Evolutionary conservation across 2,113 vertebrate genomes (phyloP).

Genomic region (Malaclemys terrapin): DNA sequence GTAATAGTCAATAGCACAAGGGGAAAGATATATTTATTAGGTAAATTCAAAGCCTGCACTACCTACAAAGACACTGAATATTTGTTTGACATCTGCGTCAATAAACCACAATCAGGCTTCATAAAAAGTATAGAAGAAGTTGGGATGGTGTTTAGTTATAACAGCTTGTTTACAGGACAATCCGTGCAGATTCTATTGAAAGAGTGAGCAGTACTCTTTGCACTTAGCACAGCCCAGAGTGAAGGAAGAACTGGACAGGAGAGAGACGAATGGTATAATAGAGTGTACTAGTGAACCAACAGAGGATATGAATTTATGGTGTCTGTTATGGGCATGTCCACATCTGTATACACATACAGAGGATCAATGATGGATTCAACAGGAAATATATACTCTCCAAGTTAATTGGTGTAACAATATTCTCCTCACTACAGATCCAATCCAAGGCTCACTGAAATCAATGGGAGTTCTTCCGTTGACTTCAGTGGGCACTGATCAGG

Average conservation of each 20-base stretch:
- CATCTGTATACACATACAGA: neutral
- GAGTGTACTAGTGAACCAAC: neutral
- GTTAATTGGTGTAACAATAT: neutral
- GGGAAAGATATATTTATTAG: neutral
- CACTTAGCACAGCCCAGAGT: neutral
- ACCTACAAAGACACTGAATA: neutral
- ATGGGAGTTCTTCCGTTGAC: neutral
- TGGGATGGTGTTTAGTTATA: neutral
- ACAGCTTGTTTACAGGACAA: neutral
- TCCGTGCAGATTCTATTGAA: neutral
- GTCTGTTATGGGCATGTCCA: neutral
- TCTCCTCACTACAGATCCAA: neutral
- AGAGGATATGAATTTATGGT: neutral
- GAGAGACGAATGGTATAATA: neutral
- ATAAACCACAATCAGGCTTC: neutral
- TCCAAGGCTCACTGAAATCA: neutral
- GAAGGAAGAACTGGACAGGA: neutral
- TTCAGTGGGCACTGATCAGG: neutral
- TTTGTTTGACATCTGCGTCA: neutral
- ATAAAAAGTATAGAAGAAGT: neutral
- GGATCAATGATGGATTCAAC: neutral
- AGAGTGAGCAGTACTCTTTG: neutral
- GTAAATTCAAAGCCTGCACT: neutral
- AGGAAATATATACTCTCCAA: neutral
- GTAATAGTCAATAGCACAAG: neutral